Evolutionary conservation across 2,888 invertebrate species (phyloP), one percentile per base, ranked within the genome.

Genomic region (Eledone cirrhosa): DNA sequence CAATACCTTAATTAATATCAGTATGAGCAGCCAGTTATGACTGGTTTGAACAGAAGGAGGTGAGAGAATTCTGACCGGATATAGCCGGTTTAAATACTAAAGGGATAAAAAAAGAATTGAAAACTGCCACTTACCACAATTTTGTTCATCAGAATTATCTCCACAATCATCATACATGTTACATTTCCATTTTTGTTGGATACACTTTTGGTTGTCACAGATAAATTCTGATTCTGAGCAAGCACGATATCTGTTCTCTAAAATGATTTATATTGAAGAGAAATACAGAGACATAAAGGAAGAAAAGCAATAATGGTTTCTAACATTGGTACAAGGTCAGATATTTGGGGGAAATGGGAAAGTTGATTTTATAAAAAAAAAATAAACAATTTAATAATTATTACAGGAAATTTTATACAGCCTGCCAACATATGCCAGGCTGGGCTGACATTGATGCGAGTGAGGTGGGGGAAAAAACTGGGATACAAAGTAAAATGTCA

Each of bases 151-250:
- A 1, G 96, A 95, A 85, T 95, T 95, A 90, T 99, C 98, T 0
- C 97, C 97, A 87, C 98, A 99, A 89, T 99, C 98, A 89, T 98
- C 97, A 90, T 98, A 97, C 90, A 97, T 97, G 89, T 99, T 98
- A 89, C 98, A 99, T 22, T 88, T 88, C 88, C 91, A 91, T 79
- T 90, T 89, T 4, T 88, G 85, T 27, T 91, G 90, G 86, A 97
- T 94, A 8, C 33, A 41, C 78, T 96, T 93, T 87, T 96, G 96
- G 90, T 98, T 98, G 81, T 93, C 93, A 90, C 99, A 99, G 81
- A 95, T 95, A 91, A 98, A 98, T 89, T 99, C 98, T 0, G 96
- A 96, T 89, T 98, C 97, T 0, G 97, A 97, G 88, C 98, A 98
- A 79, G 95, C 94, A 29, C 98, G 93, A 90, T 97, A 97, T 78